Percentiles rank a stretch among this genome's conserved stretches.
Evolutionary conservation across 1,140 invertebrate genomes (phyloP).

Genomic region (Zaprionus africanus): DNA sequence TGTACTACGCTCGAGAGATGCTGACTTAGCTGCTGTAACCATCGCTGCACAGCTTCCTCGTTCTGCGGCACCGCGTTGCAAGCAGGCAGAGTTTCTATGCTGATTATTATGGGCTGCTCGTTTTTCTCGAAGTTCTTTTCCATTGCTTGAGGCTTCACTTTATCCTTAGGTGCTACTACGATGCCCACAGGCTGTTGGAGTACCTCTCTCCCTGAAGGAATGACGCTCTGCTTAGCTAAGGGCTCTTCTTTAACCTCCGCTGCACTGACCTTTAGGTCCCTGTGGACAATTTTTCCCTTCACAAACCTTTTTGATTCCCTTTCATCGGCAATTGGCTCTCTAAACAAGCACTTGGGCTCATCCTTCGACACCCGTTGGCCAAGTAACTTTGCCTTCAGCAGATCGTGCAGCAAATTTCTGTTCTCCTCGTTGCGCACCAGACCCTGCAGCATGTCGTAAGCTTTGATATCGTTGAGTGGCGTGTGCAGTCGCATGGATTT

Average conservation of each 20-base stretch:
- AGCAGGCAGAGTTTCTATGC: background rate
- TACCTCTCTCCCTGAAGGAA: background rate
- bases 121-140: background rate
- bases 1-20: constrained; percentile 22
- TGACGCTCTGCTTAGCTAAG: background rate
- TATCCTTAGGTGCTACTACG: background rate
- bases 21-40: constrained; percentile 12
- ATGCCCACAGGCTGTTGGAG: background rate
- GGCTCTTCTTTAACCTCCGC: background rate
- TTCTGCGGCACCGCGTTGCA: background rate
- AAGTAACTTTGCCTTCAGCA: constrained; percentile 11
- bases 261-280: background rate
- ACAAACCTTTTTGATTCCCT: background rate
- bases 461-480: constrained; percentile 31
- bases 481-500: constrained; percentile 24
- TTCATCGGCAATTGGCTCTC: background rate
- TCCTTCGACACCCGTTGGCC: background rate
- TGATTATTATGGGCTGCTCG: background rate
- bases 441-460: constrained; percentile 28
- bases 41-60: constrained; percentile 13
- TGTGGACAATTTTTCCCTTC: background rate
- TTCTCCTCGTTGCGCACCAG: constrained; percentile 21
- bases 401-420: background rate
- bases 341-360: background rate
- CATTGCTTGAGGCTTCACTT: background rate